Evolutionary conservation across 2,113 vertebrate genomes (phyloP).

Genomic region (Dromiciops gliroides): DNA sequence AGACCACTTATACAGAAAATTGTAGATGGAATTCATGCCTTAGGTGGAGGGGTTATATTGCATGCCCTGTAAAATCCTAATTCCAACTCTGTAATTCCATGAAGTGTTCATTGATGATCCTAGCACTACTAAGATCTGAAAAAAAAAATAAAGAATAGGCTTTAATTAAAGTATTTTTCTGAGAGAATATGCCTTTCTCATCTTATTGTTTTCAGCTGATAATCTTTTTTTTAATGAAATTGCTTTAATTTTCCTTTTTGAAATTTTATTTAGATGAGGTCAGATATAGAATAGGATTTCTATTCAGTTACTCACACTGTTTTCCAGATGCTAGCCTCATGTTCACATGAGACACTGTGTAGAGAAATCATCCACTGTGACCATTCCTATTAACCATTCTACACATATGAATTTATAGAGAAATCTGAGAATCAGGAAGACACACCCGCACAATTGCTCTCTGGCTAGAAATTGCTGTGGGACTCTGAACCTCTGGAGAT

Average conservation of each 20-base stretch:
- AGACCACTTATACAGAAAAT: background rate
- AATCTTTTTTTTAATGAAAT: slow-evolving; percentile 64
- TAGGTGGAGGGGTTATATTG: background rate
- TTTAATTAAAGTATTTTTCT: slow-evolving; percentile 69
- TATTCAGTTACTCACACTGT: slow-evolving; percentile 51
- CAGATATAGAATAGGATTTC: slow-evolving; percentile 54
- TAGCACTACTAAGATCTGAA: slow-evolving; percentile 32
- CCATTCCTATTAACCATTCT: background rate
- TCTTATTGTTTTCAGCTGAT: slow-evolving; percentile 64
- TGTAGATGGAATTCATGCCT: background rate
- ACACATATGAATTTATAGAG: background rate
- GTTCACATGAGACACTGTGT: slow-evolving; percentile 25
- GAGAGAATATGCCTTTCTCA: slow-evolving; percentile 51
- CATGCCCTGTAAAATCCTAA: background rate
- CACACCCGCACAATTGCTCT: background rate
- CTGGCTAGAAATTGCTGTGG: background rate
- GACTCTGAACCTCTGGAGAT: slow-evolving; percentile 24
- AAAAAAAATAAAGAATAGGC: slow-evolving; percentile 55
- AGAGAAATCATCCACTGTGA: background rate
- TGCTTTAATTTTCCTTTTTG: slow-evolving; percentile 71
- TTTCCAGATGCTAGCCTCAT: slow-evolving; percentile 59
- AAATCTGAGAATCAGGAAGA: background rate
- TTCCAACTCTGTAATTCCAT: background rate
- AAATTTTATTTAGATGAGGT: slow-evolving; percentile 73
- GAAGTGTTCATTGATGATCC: background rate